Conservation (phyloP, 2,113 vertebrate genomes). For the Colius striatus region DNA sequence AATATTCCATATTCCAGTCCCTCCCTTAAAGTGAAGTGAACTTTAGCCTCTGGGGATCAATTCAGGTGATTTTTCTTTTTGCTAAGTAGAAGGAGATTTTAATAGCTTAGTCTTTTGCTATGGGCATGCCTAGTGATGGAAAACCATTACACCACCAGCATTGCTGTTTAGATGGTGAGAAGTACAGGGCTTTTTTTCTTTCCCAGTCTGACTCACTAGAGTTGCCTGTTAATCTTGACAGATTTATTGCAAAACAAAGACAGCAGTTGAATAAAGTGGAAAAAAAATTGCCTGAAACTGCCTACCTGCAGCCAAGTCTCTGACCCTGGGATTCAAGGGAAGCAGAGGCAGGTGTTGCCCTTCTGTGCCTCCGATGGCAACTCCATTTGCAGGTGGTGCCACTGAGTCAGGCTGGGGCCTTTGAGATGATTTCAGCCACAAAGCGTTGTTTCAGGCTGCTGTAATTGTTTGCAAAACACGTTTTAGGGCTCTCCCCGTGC, state of each 20-base stretch:
- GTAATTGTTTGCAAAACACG: slow-evolving; percentile 47
- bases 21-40: not conserved
- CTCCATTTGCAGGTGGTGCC: not conserved
- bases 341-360: not conserved
- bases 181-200: not conserved
- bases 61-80: not conserved
- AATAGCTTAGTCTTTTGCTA: not conserved
- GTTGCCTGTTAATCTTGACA: not conserved
- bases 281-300: not conserved
- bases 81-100: not conserved
- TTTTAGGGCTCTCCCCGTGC: not conserved
- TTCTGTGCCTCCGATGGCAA: not conserved
- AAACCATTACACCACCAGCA: not conserved
- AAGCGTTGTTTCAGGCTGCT: slow-evolving; percentile 4
- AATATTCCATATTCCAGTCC: not conserved
- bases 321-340: not conserved
- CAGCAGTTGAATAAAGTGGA: not conserved
- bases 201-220: not conserved
- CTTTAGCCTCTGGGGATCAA: slow-evolving; percentile 10
- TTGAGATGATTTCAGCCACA: not conserved
- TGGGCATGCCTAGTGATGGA: not conserved
- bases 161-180: not conserved
- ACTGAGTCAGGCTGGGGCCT: not conserved
- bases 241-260: not conserved
- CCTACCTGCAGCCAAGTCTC: not conserved